Evolutionary conservation across 2,888 invertebrate species (phyloP), one percentile per base, ranked within the genome.

Genomic region (Aphodius granarius): DNA sequence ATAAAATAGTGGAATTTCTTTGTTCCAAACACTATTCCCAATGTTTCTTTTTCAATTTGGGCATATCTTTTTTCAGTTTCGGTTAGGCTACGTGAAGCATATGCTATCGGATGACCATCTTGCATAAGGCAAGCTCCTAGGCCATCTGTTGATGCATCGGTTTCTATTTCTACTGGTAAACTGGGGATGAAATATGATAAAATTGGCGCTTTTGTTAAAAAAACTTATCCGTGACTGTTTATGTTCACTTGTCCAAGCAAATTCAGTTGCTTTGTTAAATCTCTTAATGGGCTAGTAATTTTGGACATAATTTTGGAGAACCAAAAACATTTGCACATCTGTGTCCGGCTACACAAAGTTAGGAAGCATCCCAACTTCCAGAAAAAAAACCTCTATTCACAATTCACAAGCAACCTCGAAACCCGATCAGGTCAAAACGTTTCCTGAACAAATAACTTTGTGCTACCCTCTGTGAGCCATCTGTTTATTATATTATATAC

Each of bases 21-120:
- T 5, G 13, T 15, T 5, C 64, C 76, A 66, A 64, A 78, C 0
- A 77, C 22, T 17, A 83, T 79, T 13, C 82, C 82, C 20, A 78
- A 43, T 13, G 79, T 66, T 68, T 83, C 82, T 75, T 82, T 82
- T 72, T 82, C 81, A 22, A 82, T 82, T 76, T 83, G 82, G 18
- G 82, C 80, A 73, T 83, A 83, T 21, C 71, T 77, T 65, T 72
- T 74, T 76, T 85, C 81, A 5, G 81, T 75, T 16, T 76, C 75
- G 9, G 81, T 81, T 22, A 83, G 72, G 1, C 81, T 70, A 66
- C 78, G 75, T 9, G 82, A 83, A 5, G 80, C 81, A 80, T 78
- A 83, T 1, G 78, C 78, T 15, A 82, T 73, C 5, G 83, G 81
- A 22, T 79, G 72, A 5, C 77, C 79, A 43, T 82, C 70, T 73